These are phyloP conservation scores for Phylloscopus trochiloides DNA, from an alignment of 2,113 vertebrate species.

Conservation along the genomic window DNA sequence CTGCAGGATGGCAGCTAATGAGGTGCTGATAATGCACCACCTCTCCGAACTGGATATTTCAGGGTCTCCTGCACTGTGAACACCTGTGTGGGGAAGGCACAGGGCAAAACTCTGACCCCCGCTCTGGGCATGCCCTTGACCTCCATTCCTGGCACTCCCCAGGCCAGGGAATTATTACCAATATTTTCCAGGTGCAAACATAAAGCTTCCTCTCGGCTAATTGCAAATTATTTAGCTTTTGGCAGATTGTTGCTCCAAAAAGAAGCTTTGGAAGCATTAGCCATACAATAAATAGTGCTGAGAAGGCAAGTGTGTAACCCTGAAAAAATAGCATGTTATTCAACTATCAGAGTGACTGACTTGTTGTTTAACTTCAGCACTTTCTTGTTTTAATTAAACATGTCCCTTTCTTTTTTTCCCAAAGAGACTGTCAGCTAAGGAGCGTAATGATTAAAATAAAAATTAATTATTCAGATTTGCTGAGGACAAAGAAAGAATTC, in stretches of 20 bases:
- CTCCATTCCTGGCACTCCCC: background rate
- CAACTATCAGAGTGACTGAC: conserved; percentile 1
- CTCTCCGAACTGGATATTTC: background rate
- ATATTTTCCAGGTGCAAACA: background rate
- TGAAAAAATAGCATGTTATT: background rate
- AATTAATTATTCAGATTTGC: conserved; percentile 32
- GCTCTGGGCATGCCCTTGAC: background rate
- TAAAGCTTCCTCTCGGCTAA: conserved; percentile 22
- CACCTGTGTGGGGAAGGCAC: background rate
- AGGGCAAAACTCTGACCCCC: background rate
- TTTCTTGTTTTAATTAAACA: conserved; percentile 63
- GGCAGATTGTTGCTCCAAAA: conserved; percentile 25
- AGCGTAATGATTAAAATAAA: conserved; percentile 16
- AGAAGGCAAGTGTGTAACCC: background rate
- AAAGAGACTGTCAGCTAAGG: background rate
- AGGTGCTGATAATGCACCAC: background rate
- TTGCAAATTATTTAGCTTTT: conserved; percentile 50
- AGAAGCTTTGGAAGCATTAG: background rate
- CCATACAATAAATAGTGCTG: background rate
- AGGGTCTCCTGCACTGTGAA: background rate
- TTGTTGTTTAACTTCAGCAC: conserved; percentile 16
- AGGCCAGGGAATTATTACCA: background rate
- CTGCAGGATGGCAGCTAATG: background rate
- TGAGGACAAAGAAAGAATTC: conserved; percentile 19
- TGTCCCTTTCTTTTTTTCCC: background rate